A percentile compares a stretch with the other conserved stretches of the same genome.
Conservation (phyloP, 2,113 vertebrate species). For the Lagopus muta region DNA sequence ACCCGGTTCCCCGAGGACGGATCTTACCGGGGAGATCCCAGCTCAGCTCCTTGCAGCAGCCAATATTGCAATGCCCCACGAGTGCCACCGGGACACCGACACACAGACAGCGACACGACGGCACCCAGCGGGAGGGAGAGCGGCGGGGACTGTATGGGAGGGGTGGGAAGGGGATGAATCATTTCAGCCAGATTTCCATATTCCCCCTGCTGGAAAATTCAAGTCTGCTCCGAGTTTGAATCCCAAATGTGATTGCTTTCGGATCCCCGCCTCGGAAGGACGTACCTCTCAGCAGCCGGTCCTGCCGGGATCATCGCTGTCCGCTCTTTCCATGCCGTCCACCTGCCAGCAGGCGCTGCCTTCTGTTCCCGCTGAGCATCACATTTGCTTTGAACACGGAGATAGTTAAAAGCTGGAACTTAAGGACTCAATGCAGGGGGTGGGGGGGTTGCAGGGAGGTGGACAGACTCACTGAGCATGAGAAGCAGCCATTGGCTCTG, state of each 20-base stretch:
- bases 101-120: neutral
- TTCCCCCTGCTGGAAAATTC: slow-evolving; percentile 40
- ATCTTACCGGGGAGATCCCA: neutral
- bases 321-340: neutral
- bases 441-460: neutral
- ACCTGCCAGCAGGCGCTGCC: slow-evolving; percentile 56
- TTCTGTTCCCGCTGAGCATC: slow-evolving; percentile 60
- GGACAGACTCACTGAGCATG: slow-evolving; percentile 7
- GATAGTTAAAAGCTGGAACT: slow-evolving; percentile 49
- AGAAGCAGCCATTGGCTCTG: slow-evolving; percentile 53
- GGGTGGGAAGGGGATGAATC: neutral
- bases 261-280: slow-evolving; percentile 33
- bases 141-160: too few species aligned
- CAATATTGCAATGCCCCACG: neutral
- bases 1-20: neutral
- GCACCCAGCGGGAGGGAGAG: neutral
- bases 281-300: slow-evolving; percentile 66
- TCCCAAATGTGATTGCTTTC: slow-evolving; percentile 26
- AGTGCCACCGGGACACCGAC: neutral
- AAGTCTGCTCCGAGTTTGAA: slow-evolving; percentile 36
- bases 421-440: neutral
- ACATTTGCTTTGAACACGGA: neutral
- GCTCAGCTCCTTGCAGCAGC: neutral
- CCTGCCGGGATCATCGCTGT: slow-evolving; percentile 40
- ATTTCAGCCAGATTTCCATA: slow-evolving; percentile 36